phyloP scores from a whole-genome alignment of 2,888 invertebrate genomes.

The Aspidiotus rigidus region DNA sequence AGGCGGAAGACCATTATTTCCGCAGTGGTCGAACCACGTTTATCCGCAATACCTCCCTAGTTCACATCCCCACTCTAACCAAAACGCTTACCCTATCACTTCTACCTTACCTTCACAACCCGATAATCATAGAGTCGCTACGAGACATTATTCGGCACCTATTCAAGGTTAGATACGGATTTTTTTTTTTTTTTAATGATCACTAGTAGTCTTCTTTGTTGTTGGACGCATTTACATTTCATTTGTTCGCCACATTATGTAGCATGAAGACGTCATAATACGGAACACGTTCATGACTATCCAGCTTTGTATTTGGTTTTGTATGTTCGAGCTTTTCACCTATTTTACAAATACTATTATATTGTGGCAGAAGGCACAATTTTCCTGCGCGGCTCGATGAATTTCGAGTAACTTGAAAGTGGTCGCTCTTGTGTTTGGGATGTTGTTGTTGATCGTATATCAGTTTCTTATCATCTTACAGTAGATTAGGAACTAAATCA shows the following conservation, averaged over 20 bases:
- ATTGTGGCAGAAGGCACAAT: no score
- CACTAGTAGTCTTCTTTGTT: neutral
- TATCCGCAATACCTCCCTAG: slow-evolving; percentile 89
- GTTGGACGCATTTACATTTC: neutral
- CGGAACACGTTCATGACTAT: no score
- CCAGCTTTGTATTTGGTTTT: no score
- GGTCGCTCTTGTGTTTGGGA: no score
- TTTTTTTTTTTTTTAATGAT: slow-evolving; percentile 1
- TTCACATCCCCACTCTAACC: slow-evolving; percentile 55
- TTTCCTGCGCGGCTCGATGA: no score
- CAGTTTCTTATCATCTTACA: no score
- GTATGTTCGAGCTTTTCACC: no score
- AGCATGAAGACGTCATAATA: neutral
- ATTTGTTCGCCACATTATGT: neutral
- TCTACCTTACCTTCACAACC: slow-evolving; percentile 29
- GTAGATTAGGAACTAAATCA: no score
- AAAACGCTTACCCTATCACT: slow-evolving; percentile 24
- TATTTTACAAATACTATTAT: no score
- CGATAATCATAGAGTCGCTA: slow-evolving; percentile 30
- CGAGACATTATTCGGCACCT: slow-evolving; percentile 29
- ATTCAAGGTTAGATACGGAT: slow-evolving; percentile 21
- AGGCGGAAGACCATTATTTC: slow-evolving; percentile 73
- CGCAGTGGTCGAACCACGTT: slow-evolving; percentile 91
- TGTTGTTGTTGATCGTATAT: no score
- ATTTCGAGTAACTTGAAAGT: no score